Evolutionary conservation across 1,140 invertebrate genomes (phyloP).

Genomic region (Phortica variegata): DNA sequence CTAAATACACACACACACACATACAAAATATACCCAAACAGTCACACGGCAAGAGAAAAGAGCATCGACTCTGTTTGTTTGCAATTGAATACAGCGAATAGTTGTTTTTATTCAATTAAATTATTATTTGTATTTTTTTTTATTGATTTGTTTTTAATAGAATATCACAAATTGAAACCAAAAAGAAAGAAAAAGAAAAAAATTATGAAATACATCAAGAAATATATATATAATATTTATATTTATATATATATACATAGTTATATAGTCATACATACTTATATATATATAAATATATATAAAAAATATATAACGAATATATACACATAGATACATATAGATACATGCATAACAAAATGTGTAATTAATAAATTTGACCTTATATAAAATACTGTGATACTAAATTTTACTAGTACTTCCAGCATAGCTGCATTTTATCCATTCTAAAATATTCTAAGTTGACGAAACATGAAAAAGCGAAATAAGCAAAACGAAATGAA

Average conservation of each 20-base stretch:
- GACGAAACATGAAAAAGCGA: neutral
- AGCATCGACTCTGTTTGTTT: too few relatives aligned
- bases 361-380: constrained; percentile 48
- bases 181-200: too few relatives aligned
- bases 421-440: constrained; percentile 58
- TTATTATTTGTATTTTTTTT: too few relatives aligned
- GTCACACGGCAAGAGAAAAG: too few relatives aligned
- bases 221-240: constrained; percentile 14
- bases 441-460: constrained; percentile 57
- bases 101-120: too few relatives aligned
- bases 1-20: too few relatives aligned
- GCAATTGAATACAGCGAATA: too few relatives aligned
- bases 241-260: constrained; percentile 4
- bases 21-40: too few relatives aligned
- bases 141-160: too few relatives aligned
- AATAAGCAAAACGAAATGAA: neutral
- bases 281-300: constrained; percentile 18
- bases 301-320: neutral
- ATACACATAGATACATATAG: constrained; percentile 9
- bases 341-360: constrained; percentile 11
- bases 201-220: constrained; percentile 5
- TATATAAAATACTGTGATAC: constrained; percentile 58
- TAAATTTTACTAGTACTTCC: constrained; percentile 58
- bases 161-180: too few relatives aligned
- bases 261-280: constrained; percentile 8